Percentiles rank a stretch among this genome's conserved stretches.
Evolutionary conservation across 1,140 invertebrate genomes (phyloP).

Genomic region (Acromyrmex charruanus): DNA sequence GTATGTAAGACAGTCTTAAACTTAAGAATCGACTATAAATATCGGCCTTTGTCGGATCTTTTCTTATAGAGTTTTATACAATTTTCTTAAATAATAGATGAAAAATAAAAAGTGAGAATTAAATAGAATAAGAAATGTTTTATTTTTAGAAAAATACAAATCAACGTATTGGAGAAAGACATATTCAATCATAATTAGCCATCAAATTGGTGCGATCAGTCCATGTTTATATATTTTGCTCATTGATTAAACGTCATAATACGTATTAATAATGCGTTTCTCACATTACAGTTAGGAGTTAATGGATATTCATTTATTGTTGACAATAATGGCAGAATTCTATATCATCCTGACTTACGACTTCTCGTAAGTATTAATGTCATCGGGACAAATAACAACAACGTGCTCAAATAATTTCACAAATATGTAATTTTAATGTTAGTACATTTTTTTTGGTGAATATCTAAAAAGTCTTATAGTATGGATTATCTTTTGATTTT

Average conservation of each 20-base stretch:
- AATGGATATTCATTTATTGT: slow-evolving; percentile 99
- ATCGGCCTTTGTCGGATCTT: too few relatives aligned
- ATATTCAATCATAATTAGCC: not conserved
- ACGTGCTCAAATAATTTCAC: not conserved
- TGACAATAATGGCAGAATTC: slow-evolving; percentile 98
- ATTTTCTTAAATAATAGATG: not conserved
- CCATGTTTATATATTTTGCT: slow-evolving; percentile 6
- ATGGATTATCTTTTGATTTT: too few relatives aligned
- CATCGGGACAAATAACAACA: not conserved
- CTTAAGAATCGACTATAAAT: too few relatives aligned
- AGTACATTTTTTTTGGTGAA: not conserved
- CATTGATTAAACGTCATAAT: slow-evolving; percentile 12
- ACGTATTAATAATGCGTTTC: not conserved
- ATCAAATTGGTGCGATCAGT: not conserved
- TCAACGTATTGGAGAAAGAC: too few relatives aligned
- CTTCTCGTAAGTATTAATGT: slow-evolving; percentile 91
- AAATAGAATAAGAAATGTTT: not conserved
- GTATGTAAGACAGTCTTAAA: not conserved
- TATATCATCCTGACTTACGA: slow-evolving; percentile 99
- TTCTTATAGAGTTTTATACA: not conserved
- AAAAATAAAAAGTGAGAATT: too few relatives aligned
- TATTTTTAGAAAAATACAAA: not conserved
- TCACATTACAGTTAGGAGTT: slow-evolving; percentile 93
- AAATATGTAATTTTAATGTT: slow-evolving; percentile 9
- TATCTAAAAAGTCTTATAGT: too few relatives aligned